A percentile compares a stretch with the other conserved stretches of the same genome.
Evolutionary conservation across 2,797 vertebrate genomes (phyloP).

Genomic region (Siniperca undulata): DNA sequence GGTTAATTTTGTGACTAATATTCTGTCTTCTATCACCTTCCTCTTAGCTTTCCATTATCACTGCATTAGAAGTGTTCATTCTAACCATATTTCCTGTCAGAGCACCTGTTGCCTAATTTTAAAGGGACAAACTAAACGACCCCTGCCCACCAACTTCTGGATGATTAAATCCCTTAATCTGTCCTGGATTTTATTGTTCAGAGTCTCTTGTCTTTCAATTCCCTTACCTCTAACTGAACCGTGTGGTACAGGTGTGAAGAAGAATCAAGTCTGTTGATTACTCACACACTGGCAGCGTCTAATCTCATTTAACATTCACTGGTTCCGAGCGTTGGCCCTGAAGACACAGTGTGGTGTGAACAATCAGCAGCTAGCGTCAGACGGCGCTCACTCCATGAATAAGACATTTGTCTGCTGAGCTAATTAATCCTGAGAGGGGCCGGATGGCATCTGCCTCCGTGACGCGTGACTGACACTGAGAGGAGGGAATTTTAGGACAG

Average conservation of each 20-base stretch:
- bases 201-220: not conserved
- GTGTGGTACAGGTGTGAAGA: conserved; percentile 49
- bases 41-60: not conserved
- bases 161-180: conserved; percentile 26
- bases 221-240: conserved; percentile 30
- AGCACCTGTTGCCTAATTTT: conserved; percentile 6
- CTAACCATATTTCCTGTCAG: not conserved
- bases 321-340: conserved; percentile 54
- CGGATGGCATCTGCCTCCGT: conserved; percentile 78
- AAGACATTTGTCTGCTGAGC: conserved; percentile 82
- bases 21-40: conserved; percentile 26
- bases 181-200: conserved; percentile 4
- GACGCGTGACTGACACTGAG: conserved; percentile 75
- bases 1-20: conserved; percentile 17
- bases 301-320: conserved; percentile 67
- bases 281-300: conserved; percentile 33
- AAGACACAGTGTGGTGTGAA: conserved; percentile 73
- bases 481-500: conserved; percentile 64
- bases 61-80: conserved; percentile 23
- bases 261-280: conserved; percentile 12
- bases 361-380: conserved; percentile 75
- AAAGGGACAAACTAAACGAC: not conserved
- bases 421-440: conserved; percentile 84
- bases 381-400: conserved; percentile 76
- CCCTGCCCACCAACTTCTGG: not conserved